Percentiles rank a stretch among this genome's conserved stretches.
Evolutionary conservation across 2,888 invertebrate species (phyloP).

Genomic region (Dromius quadrimaculatus): DNA sequence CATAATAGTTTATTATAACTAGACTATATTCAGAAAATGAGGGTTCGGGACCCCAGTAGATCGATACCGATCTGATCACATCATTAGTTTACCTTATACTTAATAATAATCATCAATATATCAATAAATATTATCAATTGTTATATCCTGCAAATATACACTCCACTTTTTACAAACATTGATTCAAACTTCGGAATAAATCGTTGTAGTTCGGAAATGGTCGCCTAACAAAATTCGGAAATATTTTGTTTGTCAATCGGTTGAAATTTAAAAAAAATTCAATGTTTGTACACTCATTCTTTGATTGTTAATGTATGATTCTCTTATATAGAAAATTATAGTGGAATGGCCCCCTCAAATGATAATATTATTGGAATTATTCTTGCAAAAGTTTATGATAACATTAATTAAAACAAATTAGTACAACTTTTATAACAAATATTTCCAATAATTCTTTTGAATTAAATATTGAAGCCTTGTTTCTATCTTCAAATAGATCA

Average conservation of each 20-base stretch:
- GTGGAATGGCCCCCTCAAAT: slow-evolving; percentile 16
- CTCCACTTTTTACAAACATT: slow-evolving; percentile 29
- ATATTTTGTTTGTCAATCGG: not conserved
- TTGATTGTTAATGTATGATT: not conserved
- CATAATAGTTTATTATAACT: slow-evolving; percentile 80
- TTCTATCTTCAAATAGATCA: not conserved
- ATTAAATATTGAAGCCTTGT: not conserved
- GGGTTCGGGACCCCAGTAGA: slow-evolving; percentile 65
- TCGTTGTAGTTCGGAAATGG: slow-evolving; percentile 19
- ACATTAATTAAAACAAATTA: too few species aligned
- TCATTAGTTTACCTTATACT: slow-evolving; percentile 72
- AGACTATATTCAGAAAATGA: slow-evolving; percentile 79
- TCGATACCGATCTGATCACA: slow-evolving; percentile 80
- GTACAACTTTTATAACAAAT: too few species aligned
- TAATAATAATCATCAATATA: slow-evolving; percentile 68
- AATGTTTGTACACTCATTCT: slow-evolving; percentile 16
- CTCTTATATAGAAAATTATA: slow-evolving; percentile 8
- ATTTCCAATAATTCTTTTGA: not conserved
- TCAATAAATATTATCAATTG: slow-evolving; percentile 61
- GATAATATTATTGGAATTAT: slow-evolving; percentile 16
- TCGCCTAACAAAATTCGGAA: not conserved
- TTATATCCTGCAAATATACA: slow-evolving; percentile 52
- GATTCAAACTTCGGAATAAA: not conserved
- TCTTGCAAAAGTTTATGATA: too few species aligned
- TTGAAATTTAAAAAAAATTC: not conserved